Conservation (phyloP, 2,797 vertebrate species). For the Pterois miles region DNA sequence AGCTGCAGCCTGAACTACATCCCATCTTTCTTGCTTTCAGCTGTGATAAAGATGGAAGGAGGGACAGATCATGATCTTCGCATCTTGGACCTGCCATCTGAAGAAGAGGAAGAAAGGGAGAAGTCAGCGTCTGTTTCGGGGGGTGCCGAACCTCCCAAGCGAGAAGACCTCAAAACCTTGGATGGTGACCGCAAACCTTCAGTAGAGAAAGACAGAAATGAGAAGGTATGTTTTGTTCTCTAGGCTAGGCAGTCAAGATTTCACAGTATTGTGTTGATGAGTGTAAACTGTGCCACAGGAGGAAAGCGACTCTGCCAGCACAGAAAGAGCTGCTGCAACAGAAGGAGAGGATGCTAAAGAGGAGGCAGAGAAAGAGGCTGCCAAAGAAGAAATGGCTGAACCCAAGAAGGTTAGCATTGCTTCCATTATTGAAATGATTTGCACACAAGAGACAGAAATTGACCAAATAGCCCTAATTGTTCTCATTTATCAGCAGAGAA, state of each 20-base stretch:
- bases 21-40: slow-evolving; percentile 60
- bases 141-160: slow-evolving; percentile 81
- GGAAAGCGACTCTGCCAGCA: slow-evolving; percentile 66
- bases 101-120: slow-evolving; percentile 90
- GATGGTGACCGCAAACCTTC: slow-evolving; percentile 81
- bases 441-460: background rate
- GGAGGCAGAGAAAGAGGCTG: slow-evolving; percentile 79
- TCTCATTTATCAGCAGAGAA: slow-evolving; percentile 76
- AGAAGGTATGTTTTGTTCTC: slow-evolving; percentile 77
- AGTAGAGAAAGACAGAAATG: slow-evolving; percentile 85
- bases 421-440: background rate
- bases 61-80: slow-evolving; percentile 91
- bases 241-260: background rate
- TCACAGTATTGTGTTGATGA: slow-evolving; percentile 14
- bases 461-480: background rate
- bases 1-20: background rate
- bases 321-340: slow-evolving; percentile 70
- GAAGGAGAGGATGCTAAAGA: slow-evolving; percentile 76
- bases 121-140: slow-evolving; percentile 54
- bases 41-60: slow-evolving; percentile 97
- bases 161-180: slow-evolving; percentile 80
- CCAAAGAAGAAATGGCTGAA: slow-evolving; percentile 75
- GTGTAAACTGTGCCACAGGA: slow-evolving; percentile 66
- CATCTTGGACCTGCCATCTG: slow-evolving; percentile 88
- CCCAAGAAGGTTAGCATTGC: slow-evolving; percentile 84